These are phyloP conservation scores for Gibbula magus DNA, from an alignment of 2,888 invertebrate genomes.

Conservation along the genomic window DNA sequence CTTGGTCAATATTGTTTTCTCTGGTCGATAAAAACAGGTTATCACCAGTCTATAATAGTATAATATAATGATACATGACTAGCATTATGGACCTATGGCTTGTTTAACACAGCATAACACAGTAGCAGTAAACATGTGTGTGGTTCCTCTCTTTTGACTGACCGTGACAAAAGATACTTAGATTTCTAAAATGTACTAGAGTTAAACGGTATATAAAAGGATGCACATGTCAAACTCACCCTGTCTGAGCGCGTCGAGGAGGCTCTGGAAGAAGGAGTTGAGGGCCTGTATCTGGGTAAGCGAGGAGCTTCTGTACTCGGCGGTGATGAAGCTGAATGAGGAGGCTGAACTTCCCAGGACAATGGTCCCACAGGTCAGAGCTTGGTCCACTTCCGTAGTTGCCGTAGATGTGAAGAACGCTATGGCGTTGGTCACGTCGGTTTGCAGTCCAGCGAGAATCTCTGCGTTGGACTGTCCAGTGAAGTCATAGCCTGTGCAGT, in stretches of 20 bases:
- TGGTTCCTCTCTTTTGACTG: no score
- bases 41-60: no score
- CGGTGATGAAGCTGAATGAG: neutral
- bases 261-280: neutral
- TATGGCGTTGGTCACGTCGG: neutral
- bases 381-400: neutral
- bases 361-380: neutral
- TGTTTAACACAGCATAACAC: no score
- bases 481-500: conserved; percentile 16
- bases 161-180: no score
- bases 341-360: conserved; percentile 15
- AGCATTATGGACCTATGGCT: no score
- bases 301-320: neutral
- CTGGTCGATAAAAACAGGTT: no score
- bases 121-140: no score
- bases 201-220: no score
- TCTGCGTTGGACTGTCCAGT: neutral
- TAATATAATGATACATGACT: no score
- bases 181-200: no score
- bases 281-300: neutral
- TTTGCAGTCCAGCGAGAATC: neutral
- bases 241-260: neutral
- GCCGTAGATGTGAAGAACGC: conserved; percentile 6
- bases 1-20: no score
- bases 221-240: neutral